phyloP scores from a whole-genome alignment of 2,888 invertebrate genomes.

The Eubasilissa splendida region DNA sequence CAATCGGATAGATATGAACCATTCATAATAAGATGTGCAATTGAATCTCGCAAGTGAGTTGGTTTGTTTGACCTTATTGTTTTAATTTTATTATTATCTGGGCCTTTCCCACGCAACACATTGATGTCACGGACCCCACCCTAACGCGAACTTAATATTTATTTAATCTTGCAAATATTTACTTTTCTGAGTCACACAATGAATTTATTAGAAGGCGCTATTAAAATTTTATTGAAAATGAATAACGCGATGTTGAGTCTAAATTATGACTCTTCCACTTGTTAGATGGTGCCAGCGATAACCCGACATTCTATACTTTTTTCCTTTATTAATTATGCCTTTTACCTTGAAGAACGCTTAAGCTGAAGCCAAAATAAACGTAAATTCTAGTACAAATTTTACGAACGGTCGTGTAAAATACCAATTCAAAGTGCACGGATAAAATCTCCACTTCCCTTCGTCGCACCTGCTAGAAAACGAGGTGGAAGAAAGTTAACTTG shows the following conservation, averaged over 20 bases:
- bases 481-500: conserved; percentile 25
- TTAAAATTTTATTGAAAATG: neutral
- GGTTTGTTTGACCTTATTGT: no score
- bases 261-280: conserved; percentile 5
- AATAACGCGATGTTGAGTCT: conserved; percentile 1
- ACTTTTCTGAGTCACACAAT: no score
- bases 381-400: conserved; percentile 25
- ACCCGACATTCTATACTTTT: conserved; percentile 19
- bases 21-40: no score
- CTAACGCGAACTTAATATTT: no score
- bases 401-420: neutral
- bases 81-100: no score
- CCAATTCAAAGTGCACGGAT: conserved; percentile 9
- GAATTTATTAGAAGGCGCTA: no score
- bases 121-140: no score
- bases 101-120: no score
- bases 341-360: conserved; percentile 35
- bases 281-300: conserved; percentile 25
- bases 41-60: no score
- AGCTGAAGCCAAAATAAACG: conserved; percentile 6
- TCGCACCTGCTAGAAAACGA: conserved; percentile 22
- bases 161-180: no score
- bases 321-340: conserved; percentile 4
- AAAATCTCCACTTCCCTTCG: neutral
- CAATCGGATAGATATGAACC: no score